phyloP scores from a whole-genome alignment of 2,888 invertebrate species.

The Eremobia ochroleuca region DNA sequence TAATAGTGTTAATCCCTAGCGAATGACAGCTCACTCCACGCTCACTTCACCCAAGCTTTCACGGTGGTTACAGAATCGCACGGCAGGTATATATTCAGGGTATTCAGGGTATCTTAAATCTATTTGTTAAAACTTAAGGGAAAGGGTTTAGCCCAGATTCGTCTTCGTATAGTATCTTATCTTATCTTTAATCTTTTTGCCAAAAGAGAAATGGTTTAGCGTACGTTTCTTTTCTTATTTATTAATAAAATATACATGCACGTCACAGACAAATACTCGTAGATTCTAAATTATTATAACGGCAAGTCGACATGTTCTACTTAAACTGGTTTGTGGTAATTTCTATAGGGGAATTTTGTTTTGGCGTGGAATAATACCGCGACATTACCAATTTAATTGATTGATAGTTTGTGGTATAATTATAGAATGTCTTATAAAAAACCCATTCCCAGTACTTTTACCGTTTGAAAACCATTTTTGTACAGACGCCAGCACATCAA shows the following conservation, averaged over 20 bases:
- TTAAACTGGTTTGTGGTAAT: constrained; percentile 33
- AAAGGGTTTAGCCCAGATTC: too few species aligned
- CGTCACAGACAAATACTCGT: neutral
- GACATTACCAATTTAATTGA: neutral
- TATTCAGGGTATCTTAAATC: too few species aligned
- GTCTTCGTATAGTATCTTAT: too few species aligned
- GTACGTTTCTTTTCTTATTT: neutral
- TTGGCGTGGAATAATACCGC: constrained; percentile 33
- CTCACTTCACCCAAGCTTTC: too few species aligned
- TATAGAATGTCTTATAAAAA: neutral
- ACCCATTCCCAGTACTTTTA: neutral
- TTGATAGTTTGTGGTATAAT: neutral
- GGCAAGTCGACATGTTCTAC: constrained; percentile 6
- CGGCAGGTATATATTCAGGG: too few species aligned
- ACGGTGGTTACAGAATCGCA: too few species aligned
- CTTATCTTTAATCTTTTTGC: neutral
- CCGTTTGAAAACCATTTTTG: constrained; percentile 8
- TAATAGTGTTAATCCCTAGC: too few species aligned
- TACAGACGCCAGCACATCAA: too few species aligned
- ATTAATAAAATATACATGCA: neutral
- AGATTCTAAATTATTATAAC: constrained; percentile 13
- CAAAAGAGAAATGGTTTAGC: neutral
- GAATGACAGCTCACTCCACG: too few species aligned
- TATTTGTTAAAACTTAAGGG: neutral
- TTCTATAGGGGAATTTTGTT: constrained; percentile 8